Percentiles rank a stretch among this genome's conserved stretches.
phyloP scores from a whole-genome alignment of 2,888 invertebrate genomes.

The Brenthis hecate region DNA sequence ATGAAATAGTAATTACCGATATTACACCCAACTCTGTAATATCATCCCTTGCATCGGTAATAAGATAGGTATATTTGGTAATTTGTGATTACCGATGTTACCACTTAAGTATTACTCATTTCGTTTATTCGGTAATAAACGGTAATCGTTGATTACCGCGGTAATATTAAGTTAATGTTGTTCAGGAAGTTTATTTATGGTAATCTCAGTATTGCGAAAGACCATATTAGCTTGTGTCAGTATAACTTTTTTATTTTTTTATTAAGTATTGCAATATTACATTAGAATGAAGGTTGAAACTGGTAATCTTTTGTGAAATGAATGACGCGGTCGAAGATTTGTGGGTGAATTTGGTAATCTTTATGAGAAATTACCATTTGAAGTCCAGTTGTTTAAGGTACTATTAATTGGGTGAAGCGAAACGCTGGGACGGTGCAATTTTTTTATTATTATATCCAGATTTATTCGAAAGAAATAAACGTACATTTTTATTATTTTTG shows the following conservation, averaged over 20 bases:
- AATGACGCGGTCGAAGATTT: background rate
- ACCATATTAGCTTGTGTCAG: constrained; percentile 1
- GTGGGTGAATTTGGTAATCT: constrained; percentile 6
- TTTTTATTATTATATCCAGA: too few species aligned
- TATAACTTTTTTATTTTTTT: constrained; percentile 6
- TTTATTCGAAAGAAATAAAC: too few species aligned
- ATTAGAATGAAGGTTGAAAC: background rate
- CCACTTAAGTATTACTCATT: background rate
- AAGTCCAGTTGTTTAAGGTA: too few species aligned
- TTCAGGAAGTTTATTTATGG: constrained; percentile 2
- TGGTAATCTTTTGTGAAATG: constrained; percentile 6
- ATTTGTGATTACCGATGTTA: constrained; percentile 13
- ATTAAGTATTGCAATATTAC: constrained; percentile 6
- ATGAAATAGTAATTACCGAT: constrained; percentile 18
- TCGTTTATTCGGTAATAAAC: background rate
- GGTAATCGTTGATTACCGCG: constrained; percentile 12
- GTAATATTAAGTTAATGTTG: background rate
- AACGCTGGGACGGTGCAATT: too few species aligned
- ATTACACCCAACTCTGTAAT: background rate
- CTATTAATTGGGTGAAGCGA: too few species aligned
- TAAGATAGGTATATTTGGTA: background rate
- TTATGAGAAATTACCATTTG: background rate
- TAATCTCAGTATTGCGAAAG: constrained; percentile 25
- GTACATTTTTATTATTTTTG: too few species aligned
- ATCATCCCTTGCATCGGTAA: background rate